These are phyloP conservation scores for Drosophila suboccidentalis DNA, from an alignment of 2,888 invertebrate species.

Conservation along the genomic window DNA sequence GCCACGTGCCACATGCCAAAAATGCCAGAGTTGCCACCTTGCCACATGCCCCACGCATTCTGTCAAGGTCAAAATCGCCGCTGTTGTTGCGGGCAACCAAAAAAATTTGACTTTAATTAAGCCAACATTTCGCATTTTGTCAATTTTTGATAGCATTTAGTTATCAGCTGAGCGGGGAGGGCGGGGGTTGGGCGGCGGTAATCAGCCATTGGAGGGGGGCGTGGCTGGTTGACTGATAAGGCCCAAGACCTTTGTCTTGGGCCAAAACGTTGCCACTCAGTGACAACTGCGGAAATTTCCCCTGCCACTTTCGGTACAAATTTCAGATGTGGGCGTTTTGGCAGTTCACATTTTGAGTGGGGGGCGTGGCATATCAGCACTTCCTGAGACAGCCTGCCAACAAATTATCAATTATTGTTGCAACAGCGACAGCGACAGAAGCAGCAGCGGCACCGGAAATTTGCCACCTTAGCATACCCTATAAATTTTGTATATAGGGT, in stretches of 20 bases:
- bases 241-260: constrained; percentile 39
- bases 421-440: constrained; percentile 11
- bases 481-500: background rate
- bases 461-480: constrained; percentile 40
- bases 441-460: constrained; percentile 37
- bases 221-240: constrained; percentile 34
- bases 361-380: constrained; percentile 44
- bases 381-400: constrained; percentile 51
- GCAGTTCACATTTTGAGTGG: too few relatives aligned
- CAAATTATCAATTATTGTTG: constrained; percentile 63
- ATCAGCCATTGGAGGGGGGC: background rate
- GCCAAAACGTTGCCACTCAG: background rate
- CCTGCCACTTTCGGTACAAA: background rate
- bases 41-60: constrained; percentile 1
- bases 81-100: constrained; percentile 12
- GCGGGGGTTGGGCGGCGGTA: background rate
- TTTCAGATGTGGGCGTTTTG: background rate
- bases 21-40: background rate
- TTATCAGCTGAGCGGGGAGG: background rate
- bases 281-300: constrained; percentile 3
- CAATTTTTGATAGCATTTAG: constrained; percentile 22
- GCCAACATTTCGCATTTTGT: constrained; percentile 29
- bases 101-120: constrained; percentile 42
- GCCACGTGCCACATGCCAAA: constrained; percentile 13
- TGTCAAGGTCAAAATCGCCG: constrained; percentile 33